phyloP scores from a whole-genome alignment of 1,140 invertebrate genomes.

The Papilio dardanus region DNA sequence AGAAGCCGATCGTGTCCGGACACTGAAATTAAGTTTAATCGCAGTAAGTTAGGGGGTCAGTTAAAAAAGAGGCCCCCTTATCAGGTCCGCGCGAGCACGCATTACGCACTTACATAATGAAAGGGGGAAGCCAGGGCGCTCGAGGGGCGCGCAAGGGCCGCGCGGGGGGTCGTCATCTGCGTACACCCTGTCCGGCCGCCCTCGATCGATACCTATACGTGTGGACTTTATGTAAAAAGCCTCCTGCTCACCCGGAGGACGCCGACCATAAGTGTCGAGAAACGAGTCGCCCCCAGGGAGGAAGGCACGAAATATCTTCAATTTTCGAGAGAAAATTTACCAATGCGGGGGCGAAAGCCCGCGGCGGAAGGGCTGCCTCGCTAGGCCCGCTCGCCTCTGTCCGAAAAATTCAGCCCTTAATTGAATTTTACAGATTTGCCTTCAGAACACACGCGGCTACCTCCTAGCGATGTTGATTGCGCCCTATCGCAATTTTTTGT shows the following conservation, averaged over 20 bases:
- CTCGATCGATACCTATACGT: slow-evolving; percentile 81
- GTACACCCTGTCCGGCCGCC: slow-evolving; percentile 77
- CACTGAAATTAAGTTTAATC: slow-evolving; percentile 78
- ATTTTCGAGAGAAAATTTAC: slow-evolving; percentile 82
- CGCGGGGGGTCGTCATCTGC: slow-evolving; percentile 73
- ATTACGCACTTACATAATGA: slow-evolving; percentile 82
- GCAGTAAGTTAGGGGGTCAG: slow-evolving; percentile 76
- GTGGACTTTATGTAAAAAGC: slow-evolving; percentile 82
- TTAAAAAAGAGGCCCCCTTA: slow-evolving; percentile 80
- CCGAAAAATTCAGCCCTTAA: slow-evolving; percentile 78
- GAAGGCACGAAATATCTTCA: slow-evolving; percentile 79
- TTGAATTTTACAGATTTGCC: slow-evolving; percentile 80
- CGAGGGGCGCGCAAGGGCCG: slow-evolving; percentile 44
- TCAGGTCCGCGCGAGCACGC: slow-evolving; percentile 79
- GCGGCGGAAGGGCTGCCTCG: slow-evolving; percentile 71
- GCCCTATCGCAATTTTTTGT: slow-evolving; percentile 62
- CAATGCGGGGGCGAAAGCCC: slow-evolving; percentile 76
- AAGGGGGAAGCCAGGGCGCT: slow-evolving; percentile 71
- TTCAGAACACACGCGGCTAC: slow-evolving; percentile 64
- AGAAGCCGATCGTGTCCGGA: slow-evolving; percentile 67
- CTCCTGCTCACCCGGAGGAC: slow-evolving; percentile 77
- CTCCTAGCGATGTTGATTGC: slow-evolving; percentile 60
- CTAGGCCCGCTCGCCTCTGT: slow-evolving; percentile 67
- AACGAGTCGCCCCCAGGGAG: slow-evolving; percentile 78
- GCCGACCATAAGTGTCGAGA: slow-evolving; percentile 80